Evolutionary conservation across 2,888 invertebrate genomes (phyloP).

Genomic region (Vesta saturnalis): DNA sequence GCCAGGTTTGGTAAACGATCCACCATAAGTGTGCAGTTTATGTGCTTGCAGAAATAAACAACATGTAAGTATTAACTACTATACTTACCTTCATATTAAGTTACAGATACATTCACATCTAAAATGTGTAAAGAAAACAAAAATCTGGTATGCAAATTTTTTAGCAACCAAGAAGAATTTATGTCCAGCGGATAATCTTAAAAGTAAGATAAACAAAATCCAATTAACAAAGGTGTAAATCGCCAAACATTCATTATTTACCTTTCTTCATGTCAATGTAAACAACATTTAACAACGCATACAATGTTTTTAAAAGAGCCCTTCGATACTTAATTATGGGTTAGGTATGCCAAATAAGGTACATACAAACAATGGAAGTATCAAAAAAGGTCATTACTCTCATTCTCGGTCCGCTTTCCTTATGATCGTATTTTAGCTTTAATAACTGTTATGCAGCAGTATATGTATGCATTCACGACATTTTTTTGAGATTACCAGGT

Average conservation of each 20-base stretch:
- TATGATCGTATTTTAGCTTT: constrained; percentile 38
- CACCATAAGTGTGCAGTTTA: too few relatives aligned
- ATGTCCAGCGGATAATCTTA: too few relatives aligned
- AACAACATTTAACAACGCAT: constrained; percentile 26
- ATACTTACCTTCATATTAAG: too few relatives aligned
- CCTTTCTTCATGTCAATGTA: constrained; percentile 24
- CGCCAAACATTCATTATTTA: constrained; percentile 22
- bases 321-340: constrained; percentile 35
- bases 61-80: too few relatives aligned
- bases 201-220: constrained; percentile 35
- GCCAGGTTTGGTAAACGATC: too few relatives aligned
- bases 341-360: constrained; percentile 26
- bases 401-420: constrained; percentile 24
- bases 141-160: too few relatives aligned
- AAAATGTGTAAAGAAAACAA: too few relatives aligned
- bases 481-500: constrained; percentile 26
- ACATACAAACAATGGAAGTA: constrained; percentile 36
- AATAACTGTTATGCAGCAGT: constrained; percentile 38
- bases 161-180: too few relatives aligned
- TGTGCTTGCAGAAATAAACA: too few relatives aligned
- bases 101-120: too few relatives aligned
- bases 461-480: constrained; percentile 35
- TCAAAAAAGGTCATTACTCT: constrained; percentile 39
- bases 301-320: constrained; percentile 26
- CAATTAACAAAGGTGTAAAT: constrained; percentile 25